A percentile compares a stretch with the other conserved stretches of the same genome.
Conservation (phyloP, 53 echinoderm and acorn worm species). For the Paelopatides confundens region DNA sequence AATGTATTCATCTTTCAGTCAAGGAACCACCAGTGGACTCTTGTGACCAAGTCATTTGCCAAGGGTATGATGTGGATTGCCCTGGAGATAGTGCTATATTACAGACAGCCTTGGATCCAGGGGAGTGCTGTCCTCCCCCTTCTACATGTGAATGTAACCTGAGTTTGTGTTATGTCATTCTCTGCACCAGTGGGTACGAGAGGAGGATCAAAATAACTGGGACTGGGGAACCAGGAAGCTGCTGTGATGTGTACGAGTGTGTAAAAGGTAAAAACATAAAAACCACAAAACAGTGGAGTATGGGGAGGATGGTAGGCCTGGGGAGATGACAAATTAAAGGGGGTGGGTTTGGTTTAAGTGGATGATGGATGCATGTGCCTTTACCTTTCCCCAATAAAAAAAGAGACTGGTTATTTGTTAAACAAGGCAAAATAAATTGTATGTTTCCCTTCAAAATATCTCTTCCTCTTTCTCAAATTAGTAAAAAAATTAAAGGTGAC, state of each 20-base stretch:
- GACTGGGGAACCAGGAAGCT: constrained; percentile 80
- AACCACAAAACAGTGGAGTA: too few relatives aligned
- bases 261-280: background rate
- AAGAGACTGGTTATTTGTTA: too few relatives aligned
- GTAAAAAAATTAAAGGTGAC: too few relatives aligned
- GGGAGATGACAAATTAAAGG: too few relatives aligned
- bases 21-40: background rate
- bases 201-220: constrained; percentile 67
- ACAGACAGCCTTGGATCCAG: constrained; percentile 47
- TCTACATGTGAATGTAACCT: constrained; percentile 85
- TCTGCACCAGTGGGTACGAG: constrained; percentile 86
- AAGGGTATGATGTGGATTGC: constrained; percentile 62
- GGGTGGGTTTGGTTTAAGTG: too few relatives aligned
- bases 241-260: constrained; percentile 93
- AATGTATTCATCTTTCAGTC: background rate
- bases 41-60: constrained; percentile 27
- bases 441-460: too few relatives aligned
- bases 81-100: constrained; percentile 75
- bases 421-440: too few relatives aligned
- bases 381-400: too few relatives aligned
- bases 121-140: constrained; percentile 90
- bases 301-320: too few relatives aligned
- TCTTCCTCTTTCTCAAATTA: too few relatives aligned
- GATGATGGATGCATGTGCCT: too few relatives aligned
- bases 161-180: constrained; percentile 70